Percentiles rank a stretch among this genome's conserved stretches.
phyloP scores from a whole-genome alignment of 2,888 invertebrate species.

The Pharmacophagus antenor region DNA sequence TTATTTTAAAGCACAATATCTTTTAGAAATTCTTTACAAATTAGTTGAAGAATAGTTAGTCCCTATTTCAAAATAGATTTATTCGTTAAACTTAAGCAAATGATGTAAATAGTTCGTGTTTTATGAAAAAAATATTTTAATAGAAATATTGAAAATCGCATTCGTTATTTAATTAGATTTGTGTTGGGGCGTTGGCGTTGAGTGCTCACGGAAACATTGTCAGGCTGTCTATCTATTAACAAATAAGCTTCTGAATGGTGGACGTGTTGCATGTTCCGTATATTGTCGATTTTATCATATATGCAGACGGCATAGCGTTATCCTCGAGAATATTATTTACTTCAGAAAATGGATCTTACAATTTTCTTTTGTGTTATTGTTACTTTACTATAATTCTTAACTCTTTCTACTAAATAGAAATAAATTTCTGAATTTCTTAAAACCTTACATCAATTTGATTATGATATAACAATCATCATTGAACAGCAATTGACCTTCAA shows the following conservation, averaged over 20 bases:
- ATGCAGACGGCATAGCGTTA: slow-evolving; percentile 41
- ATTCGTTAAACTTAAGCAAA: too few species aligned
- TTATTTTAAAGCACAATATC: too few species aligned
- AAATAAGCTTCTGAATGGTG: slow-evolving; percentile 60
- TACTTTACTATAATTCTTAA: neutral
- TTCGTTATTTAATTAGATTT: slow-evolving; percentile 49
- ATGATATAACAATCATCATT: too few species aligned
- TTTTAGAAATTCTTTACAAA: too few species aligned
- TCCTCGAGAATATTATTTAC: slow-evolving; percentile 42
- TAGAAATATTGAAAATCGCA: too few species aligned
- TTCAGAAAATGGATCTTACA: slow-evolving; percentile 10
- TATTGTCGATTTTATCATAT: slow-evolving; percentile 54
- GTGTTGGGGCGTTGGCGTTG: slow-evolving; percentile 42
- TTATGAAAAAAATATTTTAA: neutral
- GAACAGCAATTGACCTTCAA: too few species aligned
- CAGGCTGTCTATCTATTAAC: slow-evolving; percentile 53
- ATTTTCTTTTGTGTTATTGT: neutral
- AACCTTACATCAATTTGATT: too few species aligned
- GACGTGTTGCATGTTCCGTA: slow-evolving; percentile 49
- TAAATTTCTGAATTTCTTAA: too few species aligned
- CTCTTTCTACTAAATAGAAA: too few species aligned
- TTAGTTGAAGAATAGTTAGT: too few species aligned
- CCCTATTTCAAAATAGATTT: too few species aligned
- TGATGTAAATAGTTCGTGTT: too few species aligned
- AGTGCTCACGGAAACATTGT: slow-evolving; percentile 51